A percentile compares a stretch with the other conserved stretches of the same genome.
Conservation (phyloP, 2,113 vertebrate species). For the Carassius gibelio region DNA sequence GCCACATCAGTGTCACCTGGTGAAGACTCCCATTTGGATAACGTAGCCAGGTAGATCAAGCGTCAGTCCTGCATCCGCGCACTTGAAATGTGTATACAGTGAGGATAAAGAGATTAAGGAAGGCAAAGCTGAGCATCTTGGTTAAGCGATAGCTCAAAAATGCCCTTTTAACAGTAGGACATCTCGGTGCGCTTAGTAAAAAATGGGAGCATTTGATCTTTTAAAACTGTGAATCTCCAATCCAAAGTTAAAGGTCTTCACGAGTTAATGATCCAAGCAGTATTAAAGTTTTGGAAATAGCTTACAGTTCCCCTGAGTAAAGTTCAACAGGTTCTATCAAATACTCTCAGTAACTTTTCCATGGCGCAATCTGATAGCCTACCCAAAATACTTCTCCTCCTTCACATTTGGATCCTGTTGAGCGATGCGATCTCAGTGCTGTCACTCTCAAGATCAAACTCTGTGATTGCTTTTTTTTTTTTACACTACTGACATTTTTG, state of each 20-base stretch:
- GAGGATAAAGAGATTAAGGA: conserved; percentile 10
- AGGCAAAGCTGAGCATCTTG: conserved; percentile 5
- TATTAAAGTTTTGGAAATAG: conserved; percentile 23
- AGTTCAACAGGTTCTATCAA: conserved; percentile 57
- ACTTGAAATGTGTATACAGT: not conserved
- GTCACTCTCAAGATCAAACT: conserved; percentile 75
- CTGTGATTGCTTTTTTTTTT: conserved; percentile 64
- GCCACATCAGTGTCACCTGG: conserved; percentile 19
- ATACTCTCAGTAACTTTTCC: conserved; percentile 62
- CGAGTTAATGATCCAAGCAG: conserved; percentile 5
- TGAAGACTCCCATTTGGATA: not conserved
- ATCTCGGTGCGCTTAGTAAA: conserved; percentile 10
- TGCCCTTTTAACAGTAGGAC: conserved; percentile 29
- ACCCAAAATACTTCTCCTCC: conserved; percentile 67
- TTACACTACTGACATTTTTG: conserved; percentile 70
- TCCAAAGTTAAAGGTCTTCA: conserved; percentile 14
- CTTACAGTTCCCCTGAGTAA: not conserved
- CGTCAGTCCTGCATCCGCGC: conserved; percentile 22
- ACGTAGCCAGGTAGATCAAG: not conserved
- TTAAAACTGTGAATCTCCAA: conserved; percentile 28
- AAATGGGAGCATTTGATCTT: conserved; percentile 24
- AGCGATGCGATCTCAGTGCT: conserved; percentile 76
- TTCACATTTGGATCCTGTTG: conserved; percentile 78
- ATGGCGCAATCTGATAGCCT: conserved; percentile 70
- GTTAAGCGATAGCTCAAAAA: conserved; percentile 18